Conservation (phyloP, 2,888 invertebrate genomes). For the Cryptocephalus moraei region DNA sequence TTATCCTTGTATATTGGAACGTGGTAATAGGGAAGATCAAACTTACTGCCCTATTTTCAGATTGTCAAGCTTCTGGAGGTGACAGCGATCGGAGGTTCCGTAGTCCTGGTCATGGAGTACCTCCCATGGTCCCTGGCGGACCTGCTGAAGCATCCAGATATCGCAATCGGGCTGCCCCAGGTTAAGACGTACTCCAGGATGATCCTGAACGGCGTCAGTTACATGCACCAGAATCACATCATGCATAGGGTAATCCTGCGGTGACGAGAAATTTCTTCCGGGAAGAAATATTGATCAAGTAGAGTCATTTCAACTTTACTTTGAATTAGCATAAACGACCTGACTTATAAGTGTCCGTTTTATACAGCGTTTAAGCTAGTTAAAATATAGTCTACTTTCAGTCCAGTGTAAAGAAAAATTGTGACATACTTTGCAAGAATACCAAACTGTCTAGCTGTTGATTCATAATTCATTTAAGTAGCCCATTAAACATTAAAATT, state of each 20-base stretch:
- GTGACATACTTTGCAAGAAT: too few relatives aligned
- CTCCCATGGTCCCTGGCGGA: constrained; percentile 85
- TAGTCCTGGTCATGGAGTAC: constrained; percentile 86
- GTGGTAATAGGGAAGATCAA: background rate
- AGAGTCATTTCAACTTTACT: too few relatives aligned
- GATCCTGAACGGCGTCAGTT: constrained; percentile 80
- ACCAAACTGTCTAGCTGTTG: too few relatives aligned
- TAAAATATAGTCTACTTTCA: too few relatives aligned
- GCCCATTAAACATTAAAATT: too few relatives aligned
- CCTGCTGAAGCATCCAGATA: constrained; percentile 58
- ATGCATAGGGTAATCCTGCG: constrained; percentile 74
- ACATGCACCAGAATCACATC: constrained; percentile 78
- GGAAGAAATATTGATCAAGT: background rate
- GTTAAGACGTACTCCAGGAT: constrained; percentile 80
- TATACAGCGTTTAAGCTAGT: too few relatives aligned
- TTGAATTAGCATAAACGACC: too few relatives aligned
- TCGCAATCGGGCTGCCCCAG: constrained; percentile 61
- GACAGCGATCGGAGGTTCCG: constrained; percentile 79
- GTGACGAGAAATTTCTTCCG: background rate
- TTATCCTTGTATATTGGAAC: too few relatives aligned
- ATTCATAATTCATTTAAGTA: too few relatives aligned
- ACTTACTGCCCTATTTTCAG: constrained; percentile 39
- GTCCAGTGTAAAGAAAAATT: too few relatives aligned
- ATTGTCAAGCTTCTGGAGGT: constrained; percentile 81
- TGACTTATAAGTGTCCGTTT: too few relatives aligned